Percentiles rank a stretch among this genome's conserved stretches.
These are phyloP conservation scores for Sarcophaga rosellei DNA, from an alignment of 2,888 invertebrate species.

Conservation along the genomic window DNA sequence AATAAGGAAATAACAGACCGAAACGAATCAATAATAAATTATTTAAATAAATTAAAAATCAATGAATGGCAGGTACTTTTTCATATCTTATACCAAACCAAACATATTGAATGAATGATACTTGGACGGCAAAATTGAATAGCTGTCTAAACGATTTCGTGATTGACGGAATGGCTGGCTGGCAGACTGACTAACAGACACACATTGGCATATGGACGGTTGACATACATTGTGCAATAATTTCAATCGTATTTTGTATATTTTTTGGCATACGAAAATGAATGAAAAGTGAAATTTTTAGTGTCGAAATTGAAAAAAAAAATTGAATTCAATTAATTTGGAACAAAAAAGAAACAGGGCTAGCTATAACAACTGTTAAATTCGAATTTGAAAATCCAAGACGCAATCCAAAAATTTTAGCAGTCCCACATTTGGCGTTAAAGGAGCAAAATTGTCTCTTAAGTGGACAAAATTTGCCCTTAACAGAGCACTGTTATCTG, in stretches of 20 bases:
- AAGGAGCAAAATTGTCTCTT: no score
- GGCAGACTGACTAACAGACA: background rate
- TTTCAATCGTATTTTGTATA: slow-evolving; percentile 10
- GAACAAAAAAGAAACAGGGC: background rate
- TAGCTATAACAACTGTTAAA: background rate
- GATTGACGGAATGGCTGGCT: no score
- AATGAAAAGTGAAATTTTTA: slow-evolving; percentile 52
- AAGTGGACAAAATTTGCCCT: no score
- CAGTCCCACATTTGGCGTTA: no score
- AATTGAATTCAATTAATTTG: background rate
- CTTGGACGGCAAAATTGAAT: slow-evolving; percentile 55
- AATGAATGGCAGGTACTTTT: slow-evolving; percentile 1
- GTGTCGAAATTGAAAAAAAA: slow-evolving; percentile 28
- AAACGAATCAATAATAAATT: slow-evolving; percentile 10
- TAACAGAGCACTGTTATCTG: no score
- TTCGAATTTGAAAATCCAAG: no score
- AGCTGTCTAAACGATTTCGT: no score
- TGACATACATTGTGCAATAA: slow-evolving; percentile 49
- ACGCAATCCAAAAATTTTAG: no score
- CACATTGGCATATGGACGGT: slow-evolving; percentile 33
- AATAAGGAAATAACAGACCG: background rate
- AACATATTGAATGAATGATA: slow-evolving; percentile 48
- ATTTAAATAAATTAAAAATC: slow-evolving; percentile 42
- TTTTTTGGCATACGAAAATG: slow-evolving; percentile 3
- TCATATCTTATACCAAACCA: background rate